Evolutionary conservation across 1,140 invertebrate genomes (phyloP).

Genomic region (Goniozus legneri): DNA sequence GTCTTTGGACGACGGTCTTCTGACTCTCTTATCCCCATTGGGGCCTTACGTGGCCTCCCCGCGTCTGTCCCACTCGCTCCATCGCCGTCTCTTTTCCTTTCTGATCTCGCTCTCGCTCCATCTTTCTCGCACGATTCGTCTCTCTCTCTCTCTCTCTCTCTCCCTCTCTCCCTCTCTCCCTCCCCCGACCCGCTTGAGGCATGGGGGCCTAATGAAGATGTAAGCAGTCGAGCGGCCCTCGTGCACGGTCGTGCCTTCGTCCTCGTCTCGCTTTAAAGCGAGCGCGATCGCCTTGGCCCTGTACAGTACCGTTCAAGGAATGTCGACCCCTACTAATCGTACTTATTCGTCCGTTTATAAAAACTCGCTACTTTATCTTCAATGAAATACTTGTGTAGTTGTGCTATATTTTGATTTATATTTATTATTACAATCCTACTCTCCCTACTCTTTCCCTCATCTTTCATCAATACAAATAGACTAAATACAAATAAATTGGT

Average conservation of each 20-base stretch:
- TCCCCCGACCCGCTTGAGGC: conserved; percentile 23
- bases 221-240: conserved; percentile 51
- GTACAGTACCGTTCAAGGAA: conserved; percentile 27
- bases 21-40: conserved; percentile 40
- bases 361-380: no score
- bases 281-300: conserved; percentile 20
- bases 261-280: conserved; percentile 25
- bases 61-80: conserved; percentile 16
- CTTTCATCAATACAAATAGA: no score
- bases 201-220: conserved; percentile 54
- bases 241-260: conserved; percentile 44
- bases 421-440: no score
- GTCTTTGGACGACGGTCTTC: conserved; percentile 45
- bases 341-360: conserved; percentile 6
- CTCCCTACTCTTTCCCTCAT: no score
- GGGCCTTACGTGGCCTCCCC: conserved; percentile 25
- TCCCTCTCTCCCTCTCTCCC: conserved; percentile 20
- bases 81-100: conserved; percentile 20
- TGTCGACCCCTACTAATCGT: conserved; percentile 6
- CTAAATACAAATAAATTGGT: no score
- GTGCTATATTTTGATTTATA: no score
- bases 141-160: conserved; percentile 3
- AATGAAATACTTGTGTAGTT: no score
- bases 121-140: conserved; percentile 2
- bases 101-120: conserved; percentile 1